Conservation (phyloP, 2,113 vertebrate genomes). For the Sander lucioperca region DNA sequence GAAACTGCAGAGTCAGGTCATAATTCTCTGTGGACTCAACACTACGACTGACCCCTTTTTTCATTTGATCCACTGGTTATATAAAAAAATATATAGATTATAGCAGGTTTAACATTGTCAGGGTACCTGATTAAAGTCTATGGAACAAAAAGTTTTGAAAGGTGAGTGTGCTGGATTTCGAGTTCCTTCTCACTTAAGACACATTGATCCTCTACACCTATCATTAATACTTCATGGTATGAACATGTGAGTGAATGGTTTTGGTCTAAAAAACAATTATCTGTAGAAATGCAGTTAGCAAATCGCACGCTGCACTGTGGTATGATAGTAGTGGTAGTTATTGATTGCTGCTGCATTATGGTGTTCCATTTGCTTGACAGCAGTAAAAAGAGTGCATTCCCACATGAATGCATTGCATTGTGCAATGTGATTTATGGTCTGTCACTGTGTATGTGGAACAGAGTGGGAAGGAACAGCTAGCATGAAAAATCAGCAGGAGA, state of each 20-base stretch:
- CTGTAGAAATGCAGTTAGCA: not conserved
- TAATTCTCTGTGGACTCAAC: not conserved
- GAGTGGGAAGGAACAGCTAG: conserved; percentile 41
- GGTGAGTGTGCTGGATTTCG: not conserved
- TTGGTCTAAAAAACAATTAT: not conserved
- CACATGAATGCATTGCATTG: conserved; percentile 43
- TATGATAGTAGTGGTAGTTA: not conserved
- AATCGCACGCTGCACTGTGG: not conserved
- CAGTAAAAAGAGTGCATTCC: conserved; percentile 37
- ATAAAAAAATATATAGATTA: not conserved
- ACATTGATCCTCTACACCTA: too few species aligned
- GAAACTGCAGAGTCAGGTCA: too few species aligned
- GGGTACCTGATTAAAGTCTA: not conserved
- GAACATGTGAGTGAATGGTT: not conserved
- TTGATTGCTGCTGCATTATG: conserved; percentile 33
- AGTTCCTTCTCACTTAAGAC: not conserved
- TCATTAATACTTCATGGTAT: not conserved
- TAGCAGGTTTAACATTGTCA: not conserved
- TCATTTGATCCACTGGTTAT: not conserved
- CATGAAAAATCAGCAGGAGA: conserved; percentile 31
- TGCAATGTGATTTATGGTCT: conserved; percentile 63
- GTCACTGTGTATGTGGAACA: conserved; percentile 55
- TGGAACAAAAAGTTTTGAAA: not conserved
- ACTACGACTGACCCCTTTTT: not conserved
- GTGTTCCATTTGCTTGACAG: conserved; percentile 18